Evolutionary conservation across 2,888 invertebrate species (phyloP).

Genomic region (Mechanitis messenoides): DNA sequence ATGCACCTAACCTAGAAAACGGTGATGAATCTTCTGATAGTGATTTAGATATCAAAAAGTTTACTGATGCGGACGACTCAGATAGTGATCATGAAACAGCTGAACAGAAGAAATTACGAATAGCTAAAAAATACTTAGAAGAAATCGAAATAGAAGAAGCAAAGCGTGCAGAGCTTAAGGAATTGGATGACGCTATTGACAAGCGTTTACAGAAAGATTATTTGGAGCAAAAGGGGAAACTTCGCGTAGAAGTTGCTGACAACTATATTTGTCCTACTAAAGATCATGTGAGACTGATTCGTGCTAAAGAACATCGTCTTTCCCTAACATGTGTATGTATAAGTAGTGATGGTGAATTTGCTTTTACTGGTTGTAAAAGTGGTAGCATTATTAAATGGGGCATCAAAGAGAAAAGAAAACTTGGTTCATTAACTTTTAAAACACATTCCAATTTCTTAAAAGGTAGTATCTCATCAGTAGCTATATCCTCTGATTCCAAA

Average conservation of each 20-base stretch:
- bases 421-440: constrained; percentile 73
- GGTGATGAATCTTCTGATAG: constrained; percentile 81
- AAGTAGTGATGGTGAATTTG: constrained; percentile 81
- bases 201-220: constrained; percentile 89
- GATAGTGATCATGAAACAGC: constrained; percentile 87
- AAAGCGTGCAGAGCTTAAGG: constrained; percentile 79
- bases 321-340: constrained; percentile 89
- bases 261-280: constrained; percentile 51
- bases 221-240: constrained; percentile 88
- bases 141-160: constrained; percentile 90
- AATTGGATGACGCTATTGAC: constrained; percentile 81
- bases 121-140: constrained; percentile 92
- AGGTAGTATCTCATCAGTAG: constrained; percentile 79
- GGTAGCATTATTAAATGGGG: constrained; percentile 92
- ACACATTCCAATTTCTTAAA: constrained; percentile 57
- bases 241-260: constrained; percentile 85
- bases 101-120: constrained; percentile 91
- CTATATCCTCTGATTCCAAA: constrained; percentile 87
- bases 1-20: constrained; percentile 62
- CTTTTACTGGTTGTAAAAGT: constrained; percentile 93
- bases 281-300: constrained; percentile 72
- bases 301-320: constrained; percentile 86
- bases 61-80: constrained; percentile 64
- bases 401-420: constrained; percentile 78
- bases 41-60: constrained; percentile 78